These are phyloP conservation scores for Numida meleagris DNA, from an alignment of 2,113 vertebrate genomes.

Conservation along the genomic window DNA sequence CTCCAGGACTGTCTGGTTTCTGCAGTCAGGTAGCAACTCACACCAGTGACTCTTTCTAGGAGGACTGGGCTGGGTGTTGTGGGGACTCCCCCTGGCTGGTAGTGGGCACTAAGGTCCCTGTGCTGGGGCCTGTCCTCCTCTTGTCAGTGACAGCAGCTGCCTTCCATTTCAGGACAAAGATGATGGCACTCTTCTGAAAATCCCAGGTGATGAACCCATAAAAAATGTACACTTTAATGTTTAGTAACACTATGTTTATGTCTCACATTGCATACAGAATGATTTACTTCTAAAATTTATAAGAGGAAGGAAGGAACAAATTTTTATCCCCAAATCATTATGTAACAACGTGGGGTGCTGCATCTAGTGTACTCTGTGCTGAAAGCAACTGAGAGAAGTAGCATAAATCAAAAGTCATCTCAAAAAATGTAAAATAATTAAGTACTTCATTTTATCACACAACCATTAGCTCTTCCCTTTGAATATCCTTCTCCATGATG, in stretches of 20 bases:
- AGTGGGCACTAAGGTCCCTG: not conserved
- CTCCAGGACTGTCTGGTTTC: not conserved
- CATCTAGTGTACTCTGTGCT: not conserved
- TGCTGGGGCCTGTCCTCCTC: too few species aligned
- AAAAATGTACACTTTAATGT: not conserved
- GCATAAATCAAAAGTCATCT: not conserved
- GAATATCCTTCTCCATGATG: not conserved
- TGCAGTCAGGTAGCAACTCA: not conserved
- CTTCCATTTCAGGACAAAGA: not conserved
- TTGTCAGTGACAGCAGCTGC: not conserved
- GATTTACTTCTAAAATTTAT: not conserved
- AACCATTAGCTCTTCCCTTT: not conserved
- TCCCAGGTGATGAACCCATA: not conserved
- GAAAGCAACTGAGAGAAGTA: not conserved
- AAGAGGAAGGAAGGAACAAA: not conserved
- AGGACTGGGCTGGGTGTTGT: not conserved
- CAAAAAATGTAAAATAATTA: not conserved
- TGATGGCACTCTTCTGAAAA: not conserved
- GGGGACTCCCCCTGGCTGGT: not conserved
- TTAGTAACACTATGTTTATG: not conserved
- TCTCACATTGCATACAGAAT: not conserved
- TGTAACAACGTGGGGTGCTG: accelerated
- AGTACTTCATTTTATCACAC: not conserved
- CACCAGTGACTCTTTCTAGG: not conserved
- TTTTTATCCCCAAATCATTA: not conserved